Evolutionary conservation across 2,888 invertebrate species (phyloP).

Genomic region (Meliscaeva auricollis): DNA sequence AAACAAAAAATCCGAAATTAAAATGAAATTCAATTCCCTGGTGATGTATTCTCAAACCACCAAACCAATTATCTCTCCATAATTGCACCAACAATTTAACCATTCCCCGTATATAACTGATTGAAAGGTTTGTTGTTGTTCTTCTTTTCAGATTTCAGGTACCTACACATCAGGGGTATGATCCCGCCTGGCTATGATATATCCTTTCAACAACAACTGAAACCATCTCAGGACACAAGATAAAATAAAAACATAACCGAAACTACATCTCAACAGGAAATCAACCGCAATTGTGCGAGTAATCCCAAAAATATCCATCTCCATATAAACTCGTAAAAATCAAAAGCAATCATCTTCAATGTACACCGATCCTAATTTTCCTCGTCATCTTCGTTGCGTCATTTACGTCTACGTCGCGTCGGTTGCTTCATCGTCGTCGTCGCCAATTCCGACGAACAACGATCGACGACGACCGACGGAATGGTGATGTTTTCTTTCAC

Average conservation of each 20-base stretch:
- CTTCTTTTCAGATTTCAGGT: not conserved
- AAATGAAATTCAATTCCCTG: conserved; percentile 69
- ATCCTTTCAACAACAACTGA: conserved; percentile 46
- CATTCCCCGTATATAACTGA: conserved; percentile 14
- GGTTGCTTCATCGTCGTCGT: conserved; percentile 4
- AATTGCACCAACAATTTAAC: conserved; percentile 53
- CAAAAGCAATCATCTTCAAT: conserved; percentile 73
- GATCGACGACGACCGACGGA: not conserved
- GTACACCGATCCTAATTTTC: conserved; percentile 73
- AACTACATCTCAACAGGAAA: conserved; percentile 65
- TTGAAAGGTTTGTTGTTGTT: not conserved
- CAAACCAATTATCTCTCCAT: conserved; percentile 71
- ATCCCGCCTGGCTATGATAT: conserved; percentile 41
- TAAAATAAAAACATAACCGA: conserved; percentile 35
- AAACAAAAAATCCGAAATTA: conserved; percentile 13
- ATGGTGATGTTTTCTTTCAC: conserved; percentile 25
- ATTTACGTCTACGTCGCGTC: conserved; percentile 20
- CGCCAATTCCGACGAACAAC: not conserved
- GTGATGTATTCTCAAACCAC: conserved; percentile 58
- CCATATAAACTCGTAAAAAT: conserved; percentile 44
- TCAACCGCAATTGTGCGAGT: conserved; percentile 61
- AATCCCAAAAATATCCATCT: conserved; percentile 41
- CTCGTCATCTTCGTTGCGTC: conserved; percentile 59
- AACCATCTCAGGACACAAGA: conserved; percentile 12
- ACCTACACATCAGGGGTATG: too few species aligned